Percentiles rank a stretch among this genome's conserved stretches.
Evolutionary conservation across 2,113 vertebrate species (phyloP).

Genomic region (Chaenocephalus aceratus): DNA sequence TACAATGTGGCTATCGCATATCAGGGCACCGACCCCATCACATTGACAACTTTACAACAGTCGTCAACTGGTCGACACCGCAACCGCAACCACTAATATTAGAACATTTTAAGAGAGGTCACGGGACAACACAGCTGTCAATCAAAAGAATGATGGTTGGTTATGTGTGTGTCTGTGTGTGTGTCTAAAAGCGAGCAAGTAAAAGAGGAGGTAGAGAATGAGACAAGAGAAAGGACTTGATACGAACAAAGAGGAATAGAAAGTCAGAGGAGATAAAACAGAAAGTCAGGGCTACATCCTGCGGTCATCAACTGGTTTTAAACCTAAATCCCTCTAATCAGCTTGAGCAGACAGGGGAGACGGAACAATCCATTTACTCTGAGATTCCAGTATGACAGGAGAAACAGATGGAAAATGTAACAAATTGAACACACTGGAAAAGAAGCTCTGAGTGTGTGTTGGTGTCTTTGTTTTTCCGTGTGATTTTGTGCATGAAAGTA

Average conservation of each 20-base stretch:
- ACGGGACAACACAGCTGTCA: slow-evolving; percentile 54
- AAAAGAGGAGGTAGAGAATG: slow-evolving; percentile 10
- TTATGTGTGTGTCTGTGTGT: not conserved
- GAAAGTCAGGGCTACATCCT: slow-evolving; percentile 38
- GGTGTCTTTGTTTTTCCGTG: slow-evolving; percentile 5
- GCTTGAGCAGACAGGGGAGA: slow-evolving; percentile 56
- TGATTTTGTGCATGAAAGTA: not conserved
- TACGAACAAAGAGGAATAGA: slow-evolving; percentile 54
- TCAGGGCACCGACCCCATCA: slow-evolving; percentile 53
- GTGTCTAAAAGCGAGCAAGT: not conserved
- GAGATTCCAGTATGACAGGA: slow-evolving; percentile 75
- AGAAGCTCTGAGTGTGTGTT: slow-evolving; percentile 21
- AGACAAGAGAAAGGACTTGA: slow-evolving; percentile 35
- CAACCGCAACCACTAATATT: slow-evolving; percentile 58
- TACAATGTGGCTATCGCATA: slow-evolving; percentile 57
- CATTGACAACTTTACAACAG: slow-evolving; percentile 70
- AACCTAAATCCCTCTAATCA: slow-evolving; percentile 73
- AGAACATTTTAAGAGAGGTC: slow-evolving; percentile 63
- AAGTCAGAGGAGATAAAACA: slow-evolving; percentile 58
- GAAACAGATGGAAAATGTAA: slow-evolving; percentile 56
- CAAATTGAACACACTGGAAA: slow-evolving; percentile 60
- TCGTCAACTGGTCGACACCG: slow-evolving; percentile 49
- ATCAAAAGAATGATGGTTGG: slow-evolving; percentile 28
- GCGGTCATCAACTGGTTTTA: slow-evolving; percentile 69
- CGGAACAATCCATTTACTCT: slow-evolving; percentile 65